phyloP scores from a whole-genome alignment of 2,797 vertebrate species.

The Adelosebastes latens region DNA sequence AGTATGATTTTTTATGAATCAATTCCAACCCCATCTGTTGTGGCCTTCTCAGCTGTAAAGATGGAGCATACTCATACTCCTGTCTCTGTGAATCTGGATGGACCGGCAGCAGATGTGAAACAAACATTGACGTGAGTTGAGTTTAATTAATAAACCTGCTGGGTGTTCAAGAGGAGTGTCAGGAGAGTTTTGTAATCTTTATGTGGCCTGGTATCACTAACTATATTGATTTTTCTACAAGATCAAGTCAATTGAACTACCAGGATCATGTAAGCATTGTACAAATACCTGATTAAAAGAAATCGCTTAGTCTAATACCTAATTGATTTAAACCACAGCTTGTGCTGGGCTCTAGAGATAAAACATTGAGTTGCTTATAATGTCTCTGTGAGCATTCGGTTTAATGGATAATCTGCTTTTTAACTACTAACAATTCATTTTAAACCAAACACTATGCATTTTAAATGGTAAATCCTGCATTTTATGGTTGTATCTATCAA shows the following conservation, averaged over 20 bases:
- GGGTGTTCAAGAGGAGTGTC: constrained; percentile 23
- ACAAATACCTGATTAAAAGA: constrained; percentile 79
- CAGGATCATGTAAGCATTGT: constrained; percentile 67
- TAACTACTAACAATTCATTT: constrained; percentile 74
- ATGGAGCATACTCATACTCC: constrained; percentile 77
- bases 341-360: constrained; percentile 71
- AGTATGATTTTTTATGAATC: neutral
- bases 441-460: neutral
- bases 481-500: neutral
- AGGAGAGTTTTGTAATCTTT: constrained; percentile 39
- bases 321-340: constrained; percentile 83
- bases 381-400: constrained; percentile 51
- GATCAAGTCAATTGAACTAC: constrained; percentile 62
- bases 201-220: constrained; percentile 63
- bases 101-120: constrained; percentile 84
- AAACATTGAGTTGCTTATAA: constrained; percentile 72
- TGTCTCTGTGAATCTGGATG: constrained; percentile 85
- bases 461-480: neutral
- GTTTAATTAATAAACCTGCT: constrained; percentile 43
- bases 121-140: constrained; percentile 85
- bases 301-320: constrained; percentile 68
- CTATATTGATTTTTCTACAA: constrained; percentile 63
- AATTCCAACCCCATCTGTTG: constrained; percentile 35
- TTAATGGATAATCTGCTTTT: constrained; percentile 75
- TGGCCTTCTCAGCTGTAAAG: constrained; percentile 82